Evolutionary conservation across 2,113 vertebrate species (phyloP), one percentile per base, ranked within the genome.

Genomic region (Chaetura pelagica): DNA sequence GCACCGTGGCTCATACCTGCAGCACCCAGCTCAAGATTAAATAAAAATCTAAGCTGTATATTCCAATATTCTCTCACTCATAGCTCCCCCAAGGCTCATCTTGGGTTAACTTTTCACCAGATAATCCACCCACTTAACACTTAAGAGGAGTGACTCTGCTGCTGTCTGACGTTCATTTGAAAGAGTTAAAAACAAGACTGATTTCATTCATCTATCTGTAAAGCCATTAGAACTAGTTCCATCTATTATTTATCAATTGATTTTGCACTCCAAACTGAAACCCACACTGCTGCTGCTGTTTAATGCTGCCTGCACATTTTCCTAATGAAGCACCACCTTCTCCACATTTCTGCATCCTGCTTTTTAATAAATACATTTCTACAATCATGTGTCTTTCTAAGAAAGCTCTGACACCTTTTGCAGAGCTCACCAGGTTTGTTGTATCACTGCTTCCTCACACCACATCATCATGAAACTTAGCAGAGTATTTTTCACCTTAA

Each of bases 401-500:
- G 51, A 15, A 92, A 88, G 44, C 44, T 61, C 83, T n/a, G 22
- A 9, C 34, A 55, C 49, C 48, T 90, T 83, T 77, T 49, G 55
- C 67, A 40, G 3, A 77, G 82, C 76, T 86, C 68, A 35, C 82
- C 49, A n/a, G 8, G 86, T 93, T 27, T 76, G 32, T 55, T 58
- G 38, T 44, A 63, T 46, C 2, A 4, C 86, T 92, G 77, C 76
- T 87, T 73, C 74, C 73, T 40, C 68, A 34, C 82, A 58, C 82
- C 67, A 19, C 57, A 71, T 74, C 87, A 71, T 24, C 48, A 38
- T 4, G 52, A 44, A 92, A 74, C 55, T 73, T 62, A 69, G 49
- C 83, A 88, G 64, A 79, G 75, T 35, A 85, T 93, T 96, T n/a
- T 77, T 96, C 89, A 85, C 38, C 18, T 82, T 91, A 95, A 92